Base-by-base conservation (phyloP, 2,797 vertebrate genomes). In the Anguilla obscura region DNA sequence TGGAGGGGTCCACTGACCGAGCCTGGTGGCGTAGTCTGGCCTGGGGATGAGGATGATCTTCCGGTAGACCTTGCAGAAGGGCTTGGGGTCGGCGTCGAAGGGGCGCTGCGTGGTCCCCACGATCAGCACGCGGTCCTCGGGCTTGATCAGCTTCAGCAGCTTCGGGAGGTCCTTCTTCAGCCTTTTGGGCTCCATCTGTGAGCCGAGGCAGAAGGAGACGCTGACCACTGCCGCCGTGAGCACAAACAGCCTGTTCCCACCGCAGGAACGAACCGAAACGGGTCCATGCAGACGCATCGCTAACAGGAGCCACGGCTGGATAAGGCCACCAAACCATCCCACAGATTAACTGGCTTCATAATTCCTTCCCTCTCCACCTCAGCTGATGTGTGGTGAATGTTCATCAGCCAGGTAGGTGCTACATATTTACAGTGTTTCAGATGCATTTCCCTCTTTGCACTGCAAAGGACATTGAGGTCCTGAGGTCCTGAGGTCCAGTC, bases 31-130 rank as follows among this genome's bases (percentile, higher is more conserved):
- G 1, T 98, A 98, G 94, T 97, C 96, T 2, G 97, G 97, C 52
- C 96, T 95, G 0, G 97, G 96, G 36, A 98, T 91, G 90, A 96
- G 86, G 48, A 98, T 92, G 45, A 98, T 96, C 88, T 97, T 98
- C 83, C 96, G 95, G 92, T 96, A 98, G 18, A 94, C 90, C 91
- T 89, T 95, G 94, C 95, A 97, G 63, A 98, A 91, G 3, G 96
- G 88, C 30, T 95, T 96, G 0, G 93, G 85, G 0, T 96, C 96
- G 0, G 96, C 97, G 0, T 96, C 94, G 0, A 97, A 98, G 36
- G 97, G 97, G 1, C 95, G 93, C 0, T 71, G 48, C 1, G 93
- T 94, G 0, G 97, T 98, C 1, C 97, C 97, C 88, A 98, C 94
- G 0, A 98, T 85, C 88, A 98, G 93, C 30, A 98, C 92, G 27